Conservation (phyloP, 2,888 invertebrate species). For the Cephus nigrinus region DNA sequence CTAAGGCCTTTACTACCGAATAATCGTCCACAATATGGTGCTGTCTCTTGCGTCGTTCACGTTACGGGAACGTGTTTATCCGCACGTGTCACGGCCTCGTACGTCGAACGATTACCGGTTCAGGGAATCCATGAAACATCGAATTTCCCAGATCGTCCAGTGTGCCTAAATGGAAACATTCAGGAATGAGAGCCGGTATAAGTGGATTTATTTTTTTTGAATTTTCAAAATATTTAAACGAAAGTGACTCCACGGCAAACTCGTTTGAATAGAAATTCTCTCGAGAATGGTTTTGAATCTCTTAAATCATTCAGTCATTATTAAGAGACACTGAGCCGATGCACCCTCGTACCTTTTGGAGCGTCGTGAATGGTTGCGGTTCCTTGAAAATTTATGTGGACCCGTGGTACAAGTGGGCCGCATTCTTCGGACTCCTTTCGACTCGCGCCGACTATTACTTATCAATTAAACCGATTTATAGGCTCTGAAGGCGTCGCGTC, state of each 20-base stretch:
- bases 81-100: conserved; percentile 21
- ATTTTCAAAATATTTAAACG: too few species aligned
- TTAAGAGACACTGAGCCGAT: neutral
- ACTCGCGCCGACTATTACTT: conserved; percentile 34
- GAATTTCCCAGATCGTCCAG: neutral
- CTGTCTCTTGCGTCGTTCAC: conserved; percentile 22
- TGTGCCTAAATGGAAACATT: neutral
- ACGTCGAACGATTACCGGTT: conserved; percentile 19
- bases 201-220: neutral
- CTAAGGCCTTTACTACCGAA: conserved; percentile 30
- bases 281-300: neutral
- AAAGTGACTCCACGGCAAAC: neutral
- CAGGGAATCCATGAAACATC: conserved; percentile 19
- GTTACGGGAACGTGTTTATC: conserved; percentile 30
- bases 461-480: conserved; percentile 40
- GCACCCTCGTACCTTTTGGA: neutral
- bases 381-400: conserved; percentile 27
- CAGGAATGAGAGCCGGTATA: neutral
- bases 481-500: conserved; percentile 27
- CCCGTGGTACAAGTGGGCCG: conserved; percentile 31
- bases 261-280: neutral
- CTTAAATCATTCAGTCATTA: neutral
- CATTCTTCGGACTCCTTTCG: conserved; percentile 29
- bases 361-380: neutral
- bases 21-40: conserved; percentile 24